Percentiles rank a stretch among this genome's conserved stretches.
Conservation (phyloP, 1,140 invertebrate species). For the Triops cancriformis region DNA sequence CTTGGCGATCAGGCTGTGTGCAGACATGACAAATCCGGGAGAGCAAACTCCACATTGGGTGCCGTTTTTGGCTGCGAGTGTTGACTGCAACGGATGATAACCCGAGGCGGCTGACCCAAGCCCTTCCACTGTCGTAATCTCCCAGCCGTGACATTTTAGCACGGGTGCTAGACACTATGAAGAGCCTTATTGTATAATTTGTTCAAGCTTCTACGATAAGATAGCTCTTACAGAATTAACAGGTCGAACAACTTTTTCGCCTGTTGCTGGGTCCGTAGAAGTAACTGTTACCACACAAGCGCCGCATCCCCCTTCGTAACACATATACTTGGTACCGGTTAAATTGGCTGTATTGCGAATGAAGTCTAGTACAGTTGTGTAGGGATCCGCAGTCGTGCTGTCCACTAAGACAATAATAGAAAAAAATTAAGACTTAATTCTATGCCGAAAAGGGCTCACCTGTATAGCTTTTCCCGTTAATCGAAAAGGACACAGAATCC, state of each 20-base stretch:
- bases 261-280: slow-evolving; percentile 45
- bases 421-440: neutral
- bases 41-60: slow-evolving; percentile 45
- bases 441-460: neutral
- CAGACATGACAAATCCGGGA: neutral
- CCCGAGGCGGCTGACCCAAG: slow-evolving; percentile 57
- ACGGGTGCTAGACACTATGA: slow-evolving; percentile 59
- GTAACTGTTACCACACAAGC: slow-evolving; percentile 61
- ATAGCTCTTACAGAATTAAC: slow-evolving; percentile 60
- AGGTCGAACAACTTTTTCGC: slow-evolving; percentile 48
- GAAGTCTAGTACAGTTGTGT: slow-evolving; percentile 51
- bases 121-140: slow-evolving; percentile 69
- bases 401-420: neutral
- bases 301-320: slow-evolving; percentile 73
- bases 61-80: slow-evolving; percentile 39
- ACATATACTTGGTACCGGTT: slow-evolving; percentile 70
- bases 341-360: slow-evolving; percentile 56
- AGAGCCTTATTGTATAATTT: neutral
- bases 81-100: slow-evolving; percentile 46
- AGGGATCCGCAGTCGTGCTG: neutral
- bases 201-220: neutral
- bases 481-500: neutral
- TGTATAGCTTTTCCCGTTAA: neutral
- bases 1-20: neutral
- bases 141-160: slow-evolving; percentile 63